Evolutionary conservation across 2,888 invertebrate genomes (phyloP).

Genomic region (Sinelater perroti): DNA sequence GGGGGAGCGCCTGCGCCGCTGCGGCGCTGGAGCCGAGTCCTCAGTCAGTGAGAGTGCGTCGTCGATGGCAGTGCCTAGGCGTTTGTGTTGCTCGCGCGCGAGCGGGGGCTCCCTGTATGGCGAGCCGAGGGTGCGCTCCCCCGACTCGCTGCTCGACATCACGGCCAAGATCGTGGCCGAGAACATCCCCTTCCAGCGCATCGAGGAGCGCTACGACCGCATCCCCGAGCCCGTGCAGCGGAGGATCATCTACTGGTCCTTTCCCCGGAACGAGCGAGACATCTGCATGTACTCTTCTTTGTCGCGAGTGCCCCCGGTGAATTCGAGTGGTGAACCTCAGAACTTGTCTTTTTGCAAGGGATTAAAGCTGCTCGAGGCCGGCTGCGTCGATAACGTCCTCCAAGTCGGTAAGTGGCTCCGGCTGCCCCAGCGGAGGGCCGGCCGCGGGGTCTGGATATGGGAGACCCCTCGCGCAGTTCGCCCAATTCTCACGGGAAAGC

Average conservation of each 20-base stretch:
- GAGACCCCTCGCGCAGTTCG: too few species aligned
- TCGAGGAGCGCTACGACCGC: slow-evolving; percentile 86
- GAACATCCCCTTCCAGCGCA: slow-evolving; percentile 85
- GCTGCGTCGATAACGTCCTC: slow-evolving; percentile 84
- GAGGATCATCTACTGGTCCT: slow-evolving; percentile 88
- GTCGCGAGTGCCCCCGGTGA: slow-evolving; percentile 65
- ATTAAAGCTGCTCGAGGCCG: slow-evolving; percentile 81
- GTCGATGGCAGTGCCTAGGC: slow-evolving; percentile 61
- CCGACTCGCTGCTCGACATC: slow-evolving; percentile 82
- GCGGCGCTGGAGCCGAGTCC: slow-evolving; percentile 34
- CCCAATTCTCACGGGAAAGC: too few species aligned
- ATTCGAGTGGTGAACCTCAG: slow-evolving; percentile 72
- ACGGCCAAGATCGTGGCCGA: slow-evolving; percentile 85
- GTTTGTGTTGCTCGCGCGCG: slow-evolving; percentile 62
- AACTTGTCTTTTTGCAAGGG: slow-evolving; percentile 88
- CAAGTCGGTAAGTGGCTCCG: slow-evolving; percentile 81
- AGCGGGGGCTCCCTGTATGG: slow-evolving; percentile 54
- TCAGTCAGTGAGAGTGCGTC: slow-evolving; percentile 60
- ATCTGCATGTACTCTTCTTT: slow-evolving; percentile 91
- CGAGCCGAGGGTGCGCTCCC: slow-evolving; percentile 61
- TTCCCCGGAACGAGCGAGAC: slow-evolving; percentile 86
- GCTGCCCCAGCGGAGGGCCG: too few species aligned
- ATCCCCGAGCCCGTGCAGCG: slow-evolving; percentile 90
- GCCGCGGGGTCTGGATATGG: too few species aligned
- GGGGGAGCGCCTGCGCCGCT: slow-evolving; percentile 41